phyloP scores from a whole-genome alignment of 2,113 vertebrate species.

The Tychaedon coryphoeus region DNA sequence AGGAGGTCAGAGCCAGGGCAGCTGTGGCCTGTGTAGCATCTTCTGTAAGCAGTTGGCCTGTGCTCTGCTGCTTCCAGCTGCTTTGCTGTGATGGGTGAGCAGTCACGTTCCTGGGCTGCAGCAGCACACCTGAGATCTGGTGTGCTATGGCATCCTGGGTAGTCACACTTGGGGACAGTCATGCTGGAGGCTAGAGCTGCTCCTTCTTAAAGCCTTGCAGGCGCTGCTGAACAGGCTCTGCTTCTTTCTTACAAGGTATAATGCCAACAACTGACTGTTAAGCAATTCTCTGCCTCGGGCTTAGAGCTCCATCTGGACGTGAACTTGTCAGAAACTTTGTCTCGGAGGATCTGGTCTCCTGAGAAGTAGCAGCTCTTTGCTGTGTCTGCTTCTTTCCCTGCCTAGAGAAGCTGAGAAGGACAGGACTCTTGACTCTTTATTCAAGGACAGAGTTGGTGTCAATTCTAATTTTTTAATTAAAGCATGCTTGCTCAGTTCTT shows the following conservation, averaged over 20 bases:
- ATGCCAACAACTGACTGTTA: accelerated
- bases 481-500: neutral
- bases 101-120: neutral
- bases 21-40: neutral
- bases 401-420: neutral
- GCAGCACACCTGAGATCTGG: neutral
- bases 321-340: neutral
- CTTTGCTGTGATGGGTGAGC: neutral
- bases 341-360: accelerated
- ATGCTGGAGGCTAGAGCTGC: neutral
- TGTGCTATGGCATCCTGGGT: accelerated
- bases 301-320: neutral
- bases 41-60: neutral
- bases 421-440: neutral
- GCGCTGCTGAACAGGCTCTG: neutral
- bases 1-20: neutral
- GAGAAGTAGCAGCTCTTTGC: neutral
- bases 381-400: neutral
- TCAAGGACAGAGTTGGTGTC: neutral
- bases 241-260: neutral
- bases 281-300: neutral
- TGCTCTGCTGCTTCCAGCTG: neutral
- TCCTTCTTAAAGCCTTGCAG: neutral
- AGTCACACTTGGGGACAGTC: neutral
- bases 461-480: neutral